These are phyloP conservation scores for Crioceris asparagi DNA, from an alignment of 2,888 invertebrate genomes.

Conservation along the genomic window DNA sequence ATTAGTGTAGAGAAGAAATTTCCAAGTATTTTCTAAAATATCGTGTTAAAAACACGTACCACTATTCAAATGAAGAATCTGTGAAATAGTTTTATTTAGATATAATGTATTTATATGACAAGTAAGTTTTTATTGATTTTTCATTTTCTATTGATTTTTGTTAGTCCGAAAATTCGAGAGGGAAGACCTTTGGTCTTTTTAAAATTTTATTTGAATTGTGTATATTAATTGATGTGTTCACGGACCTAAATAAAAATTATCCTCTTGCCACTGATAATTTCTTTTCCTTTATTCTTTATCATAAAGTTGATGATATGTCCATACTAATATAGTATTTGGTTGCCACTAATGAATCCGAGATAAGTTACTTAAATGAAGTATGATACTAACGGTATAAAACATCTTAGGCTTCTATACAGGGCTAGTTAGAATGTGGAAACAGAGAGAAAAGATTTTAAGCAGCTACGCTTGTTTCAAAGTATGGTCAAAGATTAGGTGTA, in stretches of 20 bases:
- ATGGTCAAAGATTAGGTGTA: too few relatives aligned
- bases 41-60: conserved; percentile 10
- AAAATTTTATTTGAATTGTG: conserved; percentile 18
- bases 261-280: too few relatives aligned
- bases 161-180: conserved; percentile 18
- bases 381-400: too few relatives aligned
- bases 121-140: conserved; percentile 17
- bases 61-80: conserved; percentile 21
- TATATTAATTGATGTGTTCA: conserved; percentile 24
- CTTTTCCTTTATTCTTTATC: too few relatives aligned
- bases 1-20: conserved; percentile 14
- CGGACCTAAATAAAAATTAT: conserved; percentile 15
- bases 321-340: too few relatives aligned
- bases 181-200: conserved; percentile 17
- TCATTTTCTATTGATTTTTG: conserved; percentile 18
- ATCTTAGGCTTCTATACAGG: too few relatives aligned
- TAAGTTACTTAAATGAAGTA: too few relatives aligned
- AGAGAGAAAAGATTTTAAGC: too few relatives aligned
- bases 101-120: conserved; percentile 20
- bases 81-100: conserved; percentile 28
- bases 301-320: too few relatives aligned
- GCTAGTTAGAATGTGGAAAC: too few relatives aligned
- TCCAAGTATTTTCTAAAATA: conserved; percentile 20
- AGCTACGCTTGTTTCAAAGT: too few relatives aligned
- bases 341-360: too few relatives aligned